phyloP scores from a whole-genome alignment of 2,888 invertebrate species.

The Melinaea menophilus region DNA sequence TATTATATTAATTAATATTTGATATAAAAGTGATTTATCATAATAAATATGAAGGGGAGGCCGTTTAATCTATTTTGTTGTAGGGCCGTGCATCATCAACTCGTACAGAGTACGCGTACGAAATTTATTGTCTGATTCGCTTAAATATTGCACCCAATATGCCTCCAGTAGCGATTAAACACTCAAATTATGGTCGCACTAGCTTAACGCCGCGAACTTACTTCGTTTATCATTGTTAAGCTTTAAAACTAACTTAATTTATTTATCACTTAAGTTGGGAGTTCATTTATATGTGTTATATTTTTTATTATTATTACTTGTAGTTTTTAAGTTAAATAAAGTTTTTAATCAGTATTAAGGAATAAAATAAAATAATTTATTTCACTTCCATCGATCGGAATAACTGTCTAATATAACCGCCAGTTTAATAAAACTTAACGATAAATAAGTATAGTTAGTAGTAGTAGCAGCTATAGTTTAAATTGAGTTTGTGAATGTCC shows the following conservation, averaged over 20 bases:
- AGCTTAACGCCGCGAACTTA: slow-evolving; percentile 22
- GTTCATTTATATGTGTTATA: no score
- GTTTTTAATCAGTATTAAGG: no score
- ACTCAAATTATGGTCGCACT: slow-evolving; percentile 29
- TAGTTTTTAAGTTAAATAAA: no score
- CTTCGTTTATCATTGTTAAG: slow-evolving; percentile 5
- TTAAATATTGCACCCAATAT: slow-evolving; percentile 33
- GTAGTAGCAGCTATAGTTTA: no score
- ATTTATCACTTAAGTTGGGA: no score
- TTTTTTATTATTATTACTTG: no score
- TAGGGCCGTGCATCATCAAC: slow-evolving; percentile 30
- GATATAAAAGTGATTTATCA: background rate
- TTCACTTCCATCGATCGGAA: no score
- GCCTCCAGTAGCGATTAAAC: slow-evolving; percentile 30
- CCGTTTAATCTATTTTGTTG: slow-evolving; percentile 26
- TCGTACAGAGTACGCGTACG: slow-evolving; percentile 23
- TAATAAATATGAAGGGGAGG: slow-evolving; percentile 6
- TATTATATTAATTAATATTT: background rate
- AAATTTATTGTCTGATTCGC: slow-evolving; percentile 32
- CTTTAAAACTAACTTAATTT: slow-evolving; percentile 2
- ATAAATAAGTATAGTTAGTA: no score
- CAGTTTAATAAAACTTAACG: no score
- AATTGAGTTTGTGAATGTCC: no score
- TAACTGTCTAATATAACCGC: no score
- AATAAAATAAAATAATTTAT: no score